Conservation (phyloP, 2,113 vertebrate species). For the Rousettus leschenaultii region DNA sequence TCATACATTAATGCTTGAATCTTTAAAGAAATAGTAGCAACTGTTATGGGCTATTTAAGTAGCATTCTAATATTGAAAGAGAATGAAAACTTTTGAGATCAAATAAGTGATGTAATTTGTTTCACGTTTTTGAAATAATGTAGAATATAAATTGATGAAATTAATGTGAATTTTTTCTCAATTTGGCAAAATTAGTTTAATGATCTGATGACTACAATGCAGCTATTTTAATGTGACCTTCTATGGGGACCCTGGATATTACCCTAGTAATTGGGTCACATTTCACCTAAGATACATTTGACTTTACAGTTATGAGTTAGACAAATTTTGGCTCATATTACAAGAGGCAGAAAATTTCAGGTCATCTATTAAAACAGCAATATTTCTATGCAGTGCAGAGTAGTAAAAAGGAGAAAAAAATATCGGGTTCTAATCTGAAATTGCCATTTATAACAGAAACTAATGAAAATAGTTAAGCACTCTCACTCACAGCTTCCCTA, state of each 20-base stretch:
- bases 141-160: neutral
- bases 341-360: neutral
- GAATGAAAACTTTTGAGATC: neutral
- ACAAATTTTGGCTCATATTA: neutral
- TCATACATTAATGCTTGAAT: neutral
- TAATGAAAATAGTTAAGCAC: neutral
- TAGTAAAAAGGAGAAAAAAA: neutral
- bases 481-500: neutral
- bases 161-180: neutral
- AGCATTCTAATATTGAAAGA: neutral
- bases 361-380: neutral
- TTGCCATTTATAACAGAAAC: neutral
- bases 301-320: neutral
- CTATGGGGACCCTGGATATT: neutral
- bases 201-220: neutral
- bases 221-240: neutral
- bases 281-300: slow-evolving; percentile 39
- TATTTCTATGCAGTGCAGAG: neutral
- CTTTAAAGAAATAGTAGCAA: neutral
- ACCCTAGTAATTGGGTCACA: slow-evolving; percentile 38
- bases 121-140: neutral
- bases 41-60: neutral
- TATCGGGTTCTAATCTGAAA: neutral
- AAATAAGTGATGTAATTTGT: neutral
- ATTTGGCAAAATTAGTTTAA: slow-evolving; percentile 16